Conservation (phyloP, 2,797 vertebrate species). For the Toxotes lorentzi region DNA sequence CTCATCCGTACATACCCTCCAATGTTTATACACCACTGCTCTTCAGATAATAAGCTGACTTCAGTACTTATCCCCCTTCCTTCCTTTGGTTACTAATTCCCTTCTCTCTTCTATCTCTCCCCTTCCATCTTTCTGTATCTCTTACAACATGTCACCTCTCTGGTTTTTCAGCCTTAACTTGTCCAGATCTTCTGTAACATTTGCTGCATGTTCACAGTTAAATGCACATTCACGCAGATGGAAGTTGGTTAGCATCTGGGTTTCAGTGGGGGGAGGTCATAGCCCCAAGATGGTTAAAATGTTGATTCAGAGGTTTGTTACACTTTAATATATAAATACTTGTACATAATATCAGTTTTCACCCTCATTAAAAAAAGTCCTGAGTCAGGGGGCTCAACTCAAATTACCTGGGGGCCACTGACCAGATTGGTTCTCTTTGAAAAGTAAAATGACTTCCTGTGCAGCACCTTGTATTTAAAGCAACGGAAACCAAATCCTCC, state of each 20-base stretch:
- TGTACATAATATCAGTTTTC: not conserved
- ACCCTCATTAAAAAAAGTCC: not conserved
- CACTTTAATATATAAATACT: not conserved
- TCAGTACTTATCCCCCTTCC: slow-evolving; percentile 63
- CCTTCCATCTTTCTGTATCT: slow-evolving; percentile 23
- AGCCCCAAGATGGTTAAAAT: not conserved
- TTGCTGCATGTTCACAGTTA: not conserved
- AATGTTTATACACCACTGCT: slow-evolving; percentile 76
- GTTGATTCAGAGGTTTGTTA: slow-evolving; percentile 9
- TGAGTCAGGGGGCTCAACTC: too few species aligned
- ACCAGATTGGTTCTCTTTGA: not conserved
- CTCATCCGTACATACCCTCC: slow-evolving; percentile 71
- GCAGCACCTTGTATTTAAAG: not conserved
- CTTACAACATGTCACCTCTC: slow-evolving; percentile 14
- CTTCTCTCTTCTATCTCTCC: slow-evolving; percentile 33
- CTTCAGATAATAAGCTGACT: slow-evolving; percentile 78
- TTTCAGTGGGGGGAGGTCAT: not conserved
- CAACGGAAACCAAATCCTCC: not conserved
- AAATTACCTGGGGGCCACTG: not conserved
- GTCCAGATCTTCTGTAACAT: slow-evolving; percentile 15
- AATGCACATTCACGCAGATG: not conserved
- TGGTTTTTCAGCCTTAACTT: slow-evolving; percentile 6
- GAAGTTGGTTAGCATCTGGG: not conserved
- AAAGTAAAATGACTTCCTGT: not conserved
- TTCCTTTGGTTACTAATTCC: slow-evolving; percentile 46